phyloP scores from a whole-genome alignment of 2,888 invertebrate genomes.

The Mythimna vitellina region DNA sequence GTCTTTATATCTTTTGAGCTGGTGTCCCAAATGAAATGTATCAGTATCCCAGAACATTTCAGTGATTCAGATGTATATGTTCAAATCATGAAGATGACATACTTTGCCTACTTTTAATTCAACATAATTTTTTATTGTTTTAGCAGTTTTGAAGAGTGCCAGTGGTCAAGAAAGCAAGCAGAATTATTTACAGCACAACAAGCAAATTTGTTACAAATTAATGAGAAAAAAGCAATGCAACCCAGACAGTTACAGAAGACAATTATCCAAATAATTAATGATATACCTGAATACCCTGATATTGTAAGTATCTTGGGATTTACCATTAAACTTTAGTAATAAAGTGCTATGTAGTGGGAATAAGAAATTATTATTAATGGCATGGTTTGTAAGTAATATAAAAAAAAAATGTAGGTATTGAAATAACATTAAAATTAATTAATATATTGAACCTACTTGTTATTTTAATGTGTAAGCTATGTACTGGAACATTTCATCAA shows the following conservation, averaged over 20 bases:
- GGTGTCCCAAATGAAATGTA: too few relatives aligned
- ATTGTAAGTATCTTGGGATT: conserved; percentile 91
- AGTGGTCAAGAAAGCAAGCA: conserved; percentile 97
- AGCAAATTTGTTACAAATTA: conserved; percentile 94
- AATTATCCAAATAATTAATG: conserved; percentile 93
- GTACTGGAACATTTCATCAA: too few relatives aligned
- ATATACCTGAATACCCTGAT: conserved; percentile 95
- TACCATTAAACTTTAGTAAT: neutral
- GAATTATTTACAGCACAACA: conserved; percentile 97
- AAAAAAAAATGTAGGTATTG: too few relatives aligned
- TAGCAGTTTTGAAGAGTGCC: conserved; percentile 90
- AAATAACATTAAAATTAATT: too few relatives aligned
- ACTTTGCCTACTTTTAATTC: neutral
- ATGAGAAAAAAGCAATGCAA: conserved; percentile 94
- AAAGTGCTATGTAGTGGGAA: neutral
- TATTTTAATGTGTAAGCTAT: too few relatives aligned
- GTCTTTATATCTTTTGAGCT: too few relatives aligned
- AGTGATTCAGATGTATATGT: too few relatives aligned
- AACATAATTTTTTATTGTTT: conserved; percentile 57
- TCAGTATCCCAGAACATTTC: too few relatives aligned
- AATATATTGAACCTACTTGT: too few relatives aligned
- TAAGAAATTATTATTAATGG: neutral
- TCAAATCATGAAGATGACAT: too few relatives aligned
- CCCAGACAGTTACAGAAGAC: conserved; percentile 94
- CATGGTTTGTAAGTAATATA: too few relatives aligned